A percentile compares a stretch with the other conserved stretches of the same genome.
phyloP scores from a whole-genome alignment of 2,113 vertebrate species.

The Neopipo cinnamomea region DNA sequence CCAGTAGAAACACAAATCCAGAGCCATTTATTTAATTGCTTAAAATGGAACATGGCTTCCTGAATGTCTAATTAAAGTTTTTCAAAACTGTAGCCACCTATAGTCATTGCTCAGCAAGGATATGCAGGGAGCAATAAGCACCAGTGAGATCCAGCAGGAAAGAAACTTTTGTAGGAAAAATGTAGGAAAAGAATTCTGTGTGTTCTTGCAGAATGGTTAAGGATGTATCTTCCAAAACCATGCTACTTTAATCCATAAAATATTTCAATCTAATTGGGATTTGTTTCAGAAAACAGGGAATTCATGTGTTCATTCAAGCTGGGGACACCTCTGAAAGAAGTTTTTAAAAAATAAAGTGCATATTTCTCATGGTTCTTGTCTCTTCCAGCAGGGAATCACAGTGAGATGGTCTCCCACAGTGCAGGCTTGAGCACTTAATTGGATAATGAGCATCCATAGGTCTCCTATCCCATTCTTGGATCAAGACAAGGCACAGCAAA shows the following conservation, averaged over 20 bases:
- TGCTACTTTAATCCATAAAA: neutral
- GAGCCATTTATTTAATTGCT: neutral
- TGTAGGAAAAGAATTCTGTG: neutral
- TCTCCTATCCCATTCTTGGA: neutral
- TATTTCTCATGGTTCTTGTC: neutral
- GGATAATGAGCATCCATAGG: neutral
- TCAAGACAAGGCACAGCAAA: neutral
- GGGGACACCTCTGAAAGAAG: neutral
- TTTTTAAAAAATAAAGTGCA: neutral
- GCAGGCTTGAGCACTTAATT: neutral
- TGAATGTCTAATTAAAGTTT: neutral
- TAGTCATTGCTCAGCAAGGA: neutral
- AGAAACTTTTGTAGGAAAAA: neutral
- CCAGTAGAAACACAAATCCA: neutral
- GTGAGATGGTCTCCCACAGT: neutral
- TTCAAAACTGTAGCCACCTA: neutral
- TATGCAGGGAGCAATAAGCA: neutral
- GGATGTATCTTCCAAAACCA: neutral
- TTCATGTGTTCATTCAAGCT: neutral
- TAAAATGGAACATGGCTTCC: neutral
- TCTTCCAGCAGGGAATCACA: neutral
- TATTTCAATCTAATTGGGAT: neutral
- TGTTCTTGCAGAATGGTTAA: neutral
- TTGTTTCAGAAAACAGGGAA: neutral
- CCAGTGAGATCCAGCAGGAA: neutral